A percentile compares a stretch with the other conserved stretches of the same genome.
Evolutionary conservation across 2,888 invertebrate genomes (phyloP).

Genomic region (Sarcophaga subvicina): DNA sequence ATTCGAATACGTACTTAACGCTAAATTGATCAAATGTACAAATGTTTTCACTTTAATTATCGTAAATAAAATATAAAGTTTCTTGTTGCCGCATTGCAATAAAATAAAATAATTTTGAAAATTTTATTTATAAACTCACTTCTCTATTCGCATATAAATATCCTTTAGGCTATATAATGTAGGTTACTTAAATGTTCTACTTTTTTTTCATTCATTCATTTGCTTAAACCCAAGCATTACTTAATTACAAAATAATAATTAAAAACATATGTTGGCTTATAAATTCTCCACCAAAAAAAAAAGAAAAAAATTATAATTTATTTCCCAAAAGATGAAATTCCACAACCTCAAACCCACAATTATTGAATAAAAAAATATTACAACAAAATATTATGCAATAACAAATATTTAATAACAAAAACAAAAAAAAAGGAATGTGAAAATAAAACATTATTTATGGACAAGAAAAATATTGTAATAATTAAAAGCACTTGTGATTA

Average conservation of each 20-base stretch:
- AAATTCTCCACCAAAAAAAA: not conserved
- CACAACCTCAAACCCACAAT: conserved; percentile 40
- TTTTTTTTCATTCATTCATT: too few species aligned
- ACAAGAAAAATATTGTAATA: conserved; percentile 8
- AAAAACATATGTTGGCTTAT: conserved; percentile 44
- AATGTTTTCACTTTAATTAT: too few species aligned
- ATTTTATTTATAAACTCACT: too few species aligned
- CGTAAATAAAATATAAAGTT: too few species aligned
- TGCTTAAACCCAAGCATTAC: not conserved
- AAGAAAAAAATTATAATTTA: too few species aligned
- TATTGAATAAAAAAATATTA: conserved; percentile 15
- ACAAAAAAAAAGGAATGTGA: not conserved
- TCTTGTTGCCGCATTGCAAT: too few species aligned
- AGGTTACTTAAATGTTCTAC: too few species aligned
- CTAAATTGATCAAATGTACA: too few species aligned
- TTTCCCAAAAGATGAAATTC: conserved; percentile 1
- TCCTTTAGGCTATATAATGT: too few species aligned
- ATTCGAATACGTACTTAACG: too few species aligned
- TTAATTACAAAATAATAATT: conserved; percentile 25
- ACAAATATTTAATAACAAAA: conserved; percentile 32
- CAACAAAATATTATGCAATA: conserved; percentile 47
- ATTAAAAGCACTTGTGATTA: conserved; percentile 62
- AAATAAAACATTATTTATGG: not conserved
- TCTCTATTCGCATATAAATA: too few species aligned
- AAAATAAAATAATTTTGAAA: too few species aligned